A percentile compares a stretch with the other conserved stretches of the same genome.
Conservation (phyloP, 2,113 vertebrate species). For the Bolborhynchus lineola region DNA sequence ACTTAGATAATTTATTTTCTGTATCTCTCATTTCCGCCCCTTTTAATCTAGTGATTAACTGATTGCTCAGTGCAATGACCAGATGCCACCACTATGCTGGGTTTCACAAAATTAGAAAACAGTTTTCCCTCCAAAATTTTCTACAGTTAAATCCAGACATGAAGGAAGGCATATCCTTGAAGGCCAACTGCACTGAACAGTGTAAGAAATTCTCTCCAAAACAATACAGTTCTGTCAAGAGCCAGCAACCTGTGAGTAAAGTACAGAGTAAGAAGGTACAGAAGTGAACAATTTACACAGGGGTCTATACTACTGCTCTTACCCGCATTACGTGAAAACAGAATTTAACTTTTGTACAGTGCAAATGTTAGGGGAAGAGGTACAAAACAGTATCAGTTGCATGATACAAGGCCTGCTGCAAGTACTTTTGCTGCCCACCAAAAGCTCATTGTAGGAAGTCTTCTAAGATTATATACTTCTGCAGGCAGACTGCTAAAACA, state of each 20-base stretch:
- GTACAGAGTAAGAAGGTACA: not conserved
- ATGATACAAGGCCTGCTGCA: not conserved
- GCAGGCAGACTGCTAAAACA: not conserved
- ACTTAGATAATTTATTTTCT: not conserved
- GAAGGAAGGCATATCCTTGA: not conserved
- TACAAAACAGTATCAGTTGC: not conserved
- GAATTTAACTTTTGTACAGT: not conserved
- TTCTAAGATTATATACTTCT: not conserved
- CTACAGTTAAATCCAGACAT: slow-evolving; percentile 38
- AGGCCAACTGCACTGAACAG: not conserved
- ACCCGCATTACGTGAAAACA: not conserved
- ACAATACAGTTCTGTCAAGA: not conserved
- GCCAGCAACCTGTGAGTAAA: not conserved
- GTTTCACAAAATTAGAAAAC: not conserved
- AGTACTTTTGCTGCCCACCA: not conserved
- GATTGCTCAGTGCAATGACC: slow-evolving; percentile 28
- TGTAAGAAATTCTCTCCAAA: not conserved
- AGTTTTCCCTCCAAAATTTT: not conserved
- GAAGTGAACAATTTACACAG: not conserved
- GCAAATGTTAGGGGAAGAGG: not conserved
- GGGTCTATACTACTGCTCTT: not conserved
- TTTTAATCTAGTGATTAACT: slow-evolving; percentile 34
- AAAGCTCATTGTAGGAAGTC: not conserved
- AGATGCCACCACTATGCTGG: not conserved
- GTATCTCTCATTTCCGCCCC: not conserved